Evolutionary conservation across 2,113 vertebrate genomes (phyloP).

Genomic region (Thymallus thymallus): DNA sequence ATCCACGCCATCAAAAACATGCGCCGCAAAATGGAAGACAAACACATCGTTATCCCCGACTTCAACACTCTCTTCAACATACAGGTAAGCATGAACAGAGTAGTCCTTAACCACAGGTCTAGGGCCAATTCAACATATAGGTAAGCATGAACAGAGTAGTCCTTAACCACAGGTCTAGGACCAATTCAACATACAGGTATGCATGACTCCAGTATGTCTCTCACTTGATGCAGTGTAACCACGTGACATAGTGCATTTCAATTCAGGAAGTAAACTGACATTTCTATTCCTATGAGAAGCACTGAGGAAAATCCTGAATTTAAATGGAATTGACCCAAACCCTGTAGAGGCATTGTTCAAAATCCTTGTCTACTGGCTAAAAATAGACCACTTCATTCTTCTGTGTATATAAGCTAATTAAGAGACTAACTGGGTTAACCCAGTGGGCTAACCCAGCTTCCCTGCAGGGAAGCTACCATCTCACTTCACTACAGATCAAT

Average conservation of each 20-base stretch:
- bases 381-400: slow-evolving; percentile 6
- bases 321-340: no score
- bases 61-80: slow-evolving; percentile 97
- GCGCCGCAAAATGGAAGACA: slow-evolving; percentile 99
- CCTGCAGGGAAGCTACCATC: slow-evolving; percentile 9
- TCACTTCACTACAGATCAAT: slow-evolving; percentile 16
- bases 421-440: neutral
- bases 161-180: slow-evolving; percentile 28
- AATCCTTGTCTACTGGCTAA: slow-evolving; percentile 1
- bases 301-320: no score
- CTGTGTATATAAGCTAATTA: slow-evolving; percentile 17
- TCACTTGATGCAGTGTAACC: no score
- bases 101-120: slow-evolving; percentile 27
- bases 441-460: neutral
- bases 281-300: no score
- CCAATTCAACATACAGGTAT: neutral
- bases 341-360: neutral
- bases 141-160: slow-evolving; percentile 55
- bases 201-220: no score
- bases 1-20: slow-evolving; percentile 99
- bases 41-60: slow-evolving; percentile 96
- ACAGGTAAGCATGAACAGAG: slow-evolving; percentile 71
- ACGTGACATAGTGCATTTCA: neutral
- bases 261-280: no score
- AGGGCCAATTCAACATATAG: slow-evolving; percentile 73